Conservation (phyloP, 2,888 invertebrate species). For the Cylloceria caligata region DNA sequence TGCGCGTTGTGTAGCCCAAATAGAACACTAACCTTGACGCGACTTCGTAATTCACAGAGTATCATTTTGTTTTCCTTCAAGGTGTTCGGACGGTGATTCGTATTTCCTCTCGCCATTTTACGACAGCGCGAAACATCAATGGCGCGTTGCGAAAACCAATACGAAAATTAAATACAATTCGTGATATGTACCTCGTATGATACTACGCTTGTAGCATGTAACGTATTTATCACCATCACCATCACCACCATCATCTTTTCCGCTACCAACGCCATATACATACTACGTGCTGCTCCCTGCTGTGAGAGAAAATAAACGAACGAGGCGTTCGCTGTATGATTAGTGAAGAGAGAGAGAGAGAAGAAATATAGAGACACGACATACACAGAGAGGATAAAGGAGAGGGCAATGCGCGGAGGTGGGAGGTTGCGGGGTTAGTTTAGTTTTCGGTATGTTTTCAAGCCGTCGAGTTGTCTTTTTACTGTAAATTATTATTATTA, state of each 20-base stretch:
- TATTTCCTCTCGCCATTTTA: slow-evolving; percentile 74
- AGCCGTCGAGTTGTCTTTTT: slow-evolving; percentile 61
- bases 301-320: neutral
- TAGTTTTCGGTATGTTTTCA: slow-evolving; percentile 65
- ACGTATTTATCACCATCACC: neutral
- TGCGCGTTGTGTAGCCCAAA: neutral
- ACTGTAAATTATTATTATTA: slow-evolving; percentile 46
- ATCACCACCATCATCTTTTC: neutral
- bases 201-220: slow-evolving; percentile 16
- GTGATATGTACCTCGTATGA: slow-evolving; percentile 6
- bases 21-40: slow-evolving; percentile 71
- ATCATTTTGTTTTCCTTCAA: slow-evolving; percentile 73
- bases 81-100: slow-evolving; percentile 71
- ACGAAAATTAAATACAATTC: neutral
- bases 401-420: too few species aligned
- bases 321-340: too few species aligned
- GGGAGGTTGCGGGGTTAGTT: slow-evolving; percentile 20
- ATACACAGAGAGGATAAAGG: neutral
- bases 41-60: slow-evolving; percentile 70
- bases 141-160: slow-evolving; percentile 14
- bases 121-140: slow-evolving; percentile 32
- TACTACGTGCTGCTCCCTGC: neutral
- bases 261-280: neutral
- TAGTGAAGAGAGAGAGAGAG: neutral
- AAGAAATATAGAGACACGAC: neutral